phyloP scores from a whole-genome alignment of 1,140 invertebrate species.

The Ooceraea biroi region DNA sequence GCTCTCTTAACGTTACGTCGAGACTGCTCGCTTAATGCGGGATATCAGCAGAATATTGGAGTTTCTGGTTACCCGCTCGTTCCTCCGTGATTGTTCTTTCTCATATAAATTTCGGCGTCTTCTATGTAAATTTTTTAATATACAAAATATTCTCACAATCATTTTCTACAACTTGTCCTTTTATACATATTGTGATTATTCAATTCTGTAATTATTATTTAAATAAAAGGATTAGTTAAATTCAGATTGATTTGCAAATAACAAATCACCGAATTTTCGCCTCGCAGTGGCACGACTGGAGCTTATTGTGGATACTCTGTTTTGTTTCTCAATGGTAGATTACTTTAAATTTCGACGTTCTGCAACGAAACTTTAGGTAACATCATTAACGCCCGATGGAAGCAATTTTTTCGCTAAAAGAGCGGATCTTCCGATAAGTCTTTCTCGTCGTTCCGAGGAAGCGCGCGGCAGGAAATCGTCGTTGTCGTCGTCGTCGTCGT shows the following conservation, averaged over 20 bases:
- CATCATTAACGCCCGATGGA: conserved; percentile 26
- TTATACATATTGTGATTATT: too few species aligned
- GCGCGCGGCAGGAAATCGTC: conserved; percentile 26
- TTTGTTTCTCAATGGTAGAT: background rate
- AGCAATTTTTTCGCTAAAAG: conserved; percentile 26
- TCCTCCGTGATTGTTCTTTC: background rate
- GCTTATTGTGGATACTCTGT: background rate
- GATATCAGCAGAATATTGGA: background rate
- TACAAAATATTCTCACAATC: too few species aligned
- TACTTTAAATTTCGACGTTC: conserved; percentile 13
- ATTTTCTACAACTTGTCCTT: too few species aligned
- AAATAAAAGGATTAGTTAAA: background rate
- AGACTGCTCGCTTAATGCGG: background rate
- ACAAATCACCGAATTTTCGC: too few species aligned
- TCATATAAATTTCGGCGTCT: background rate
- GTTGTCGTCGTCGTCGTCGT: background rate
- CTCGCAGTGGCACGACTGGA: too few species aligned
- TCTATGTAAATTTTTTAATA: background rate
- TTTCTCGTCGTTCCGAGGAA: background rate
- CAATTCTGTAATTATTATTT: background rate
- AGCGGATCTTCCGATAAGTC: conserved; percentile 20
- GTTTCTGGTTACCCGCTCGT: background rate
- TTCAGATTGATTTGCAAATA: too few species aligned
- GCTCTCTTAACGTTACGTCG: conserved; percentile 11
- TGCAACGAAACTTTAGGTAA: conserved; percentile 15